Percentiles rank a stretch among this genome's conserved stretches.
Conservation (phyloP, 2,113 vertebrate genomes). For the Meleagris gallopavo region DNA sequence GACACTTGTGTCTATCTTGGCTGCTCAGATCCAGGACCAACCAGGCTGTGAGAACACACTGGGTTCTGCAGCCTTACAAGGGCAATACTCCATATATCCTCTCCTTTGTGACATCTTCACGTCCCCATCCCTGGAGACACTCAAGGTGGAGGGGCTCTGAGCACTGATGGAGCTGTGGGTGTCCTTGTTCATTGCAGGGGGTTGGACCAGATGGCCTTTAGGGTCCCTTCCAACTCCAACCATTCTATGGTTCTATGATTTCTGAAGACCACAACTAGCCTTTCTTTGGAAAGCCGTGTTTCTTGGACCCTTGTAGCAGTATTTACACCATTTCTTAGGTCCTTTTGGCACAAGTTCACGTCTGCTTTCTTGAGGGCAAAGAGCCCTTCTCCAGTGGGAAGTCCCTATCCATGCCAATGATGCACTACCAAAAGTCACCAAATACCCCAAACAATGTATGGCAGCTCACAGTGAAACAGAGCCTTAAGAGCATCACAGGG, state of each 20-base stretch:
- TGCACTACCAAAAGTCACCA: fast-evolving
- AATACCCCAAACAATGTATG: neutral
- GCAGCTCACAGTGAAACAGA: fast-evolving
- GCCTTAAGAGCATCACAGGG: neutral
- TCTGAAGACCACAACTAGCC: neutral
- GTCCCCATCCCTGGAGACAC: too few species aligned
- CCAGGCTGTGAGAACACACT: neutral
- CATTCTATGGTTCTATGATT: too few species aligned
- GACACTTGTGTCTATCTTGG: neutral
- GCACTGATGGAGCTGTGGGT: too few species aligned
- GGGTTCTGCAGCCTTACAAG: neutral
- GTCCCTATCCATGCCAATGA: fast-evolving
- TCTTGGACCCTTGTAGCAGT: neutral
- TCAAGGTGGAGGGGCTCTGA: too few species aligned
- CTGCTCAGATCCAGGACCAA: neutral
- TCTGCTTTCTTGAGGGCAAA: neutral
- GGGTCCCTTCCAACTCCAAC: too few species aligned
- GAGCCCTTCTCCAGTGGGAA: neutral
- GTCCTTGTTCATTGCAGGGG: too few species aligned
- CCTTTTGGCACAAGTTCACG: neutral
- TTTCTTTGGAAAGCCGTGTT: fast-evolving
- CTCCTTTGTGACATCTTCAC: neutral
- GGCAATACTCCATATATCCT: fast-evolving
- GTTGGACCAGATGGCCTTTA: too few species aligned
- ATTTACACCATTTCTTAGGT: neutral